These are phyloP conservation scores for Calliopum simillimum DNA, from an alignment of 2,888 invertebrate genomes.

Conservation along the genomic window DNA sequence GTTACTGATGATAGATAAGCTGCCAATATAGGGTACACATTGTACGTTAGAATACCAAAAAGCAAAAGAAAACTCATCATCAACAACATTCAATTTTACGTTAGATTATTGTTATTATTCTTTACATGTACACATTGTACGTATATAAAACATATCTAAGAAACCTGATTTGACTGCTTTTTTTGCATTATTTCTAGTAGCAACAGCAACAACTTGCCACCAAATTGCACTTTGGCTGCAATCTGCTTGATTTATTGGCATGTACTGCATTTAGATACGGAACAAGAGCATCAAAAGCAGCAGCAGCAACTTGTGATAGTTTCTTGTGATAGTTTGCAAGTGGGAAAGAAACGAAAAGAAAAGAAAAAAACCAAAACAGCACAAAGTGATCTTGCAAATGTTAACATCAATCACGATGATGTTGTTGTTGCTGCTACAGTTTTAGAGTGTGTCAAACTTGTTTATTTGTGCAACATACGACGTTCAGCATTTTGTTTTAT, in stretches of 20 bases:
- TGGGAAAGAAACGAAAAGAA: background rate
- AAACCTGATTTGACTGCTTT: conserved; percentile 1
- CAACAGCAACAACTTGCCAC: background rate
- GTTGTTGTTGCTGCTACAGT: conserved; percentile 6
- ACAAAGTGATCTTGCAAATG: conserved; percentile 1
- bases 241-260: conserved; percentile 6
- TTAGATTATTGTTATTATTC: conserved; percentile 4
- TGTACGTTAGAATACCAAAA: background rate
- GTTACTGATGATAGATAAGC: background rate
- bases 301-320: too few species aligned
- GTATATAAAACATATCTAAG: too few species aligned
- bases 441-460: background rate
- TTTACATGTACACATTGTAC: background rate
- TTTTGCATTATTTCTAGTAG: background rate
- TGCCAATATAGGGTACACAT: background rate
- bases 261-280: background rate
- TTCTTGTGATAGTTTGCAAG: background rate
- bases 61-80: background rate
- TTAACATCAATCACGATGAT: too few species aligned
- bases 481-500: background rate
- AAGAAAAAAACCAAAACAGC: too few species aligned
- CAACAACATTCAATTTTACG: conserved; percentile 12
- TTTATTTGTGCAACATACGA: too few species aligned
- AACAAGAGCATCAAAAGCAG: too few species aligned
- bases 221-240: conserved; percentile 6